Evolutionary conservation across 2,888 invertebrate species (phyloP).

Genomic region (Xanthia icteritia): DNA sequence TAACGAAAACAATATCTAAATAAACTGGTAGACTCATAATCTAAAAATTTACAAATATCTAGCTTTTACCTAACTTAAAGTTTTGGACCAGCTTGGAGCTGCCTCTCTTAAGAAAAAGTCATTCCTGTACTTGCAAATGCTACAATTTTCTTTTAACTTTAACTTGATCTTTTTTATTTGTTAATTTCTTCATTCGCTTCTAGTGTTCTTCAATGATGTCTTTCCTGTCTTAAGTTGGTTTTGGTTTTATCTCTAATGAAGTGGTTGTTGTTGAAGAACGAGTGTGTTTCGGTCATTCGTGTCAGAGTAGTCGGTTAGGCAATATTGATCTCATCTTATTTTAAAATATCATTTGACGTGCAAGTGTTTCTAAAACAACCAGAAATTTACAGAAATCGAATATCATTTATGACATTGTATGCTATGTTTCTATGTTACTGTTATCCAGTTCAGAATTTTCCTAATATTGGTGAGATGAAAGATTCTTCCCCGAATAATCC

Average conservation of each 20-base stretch:
- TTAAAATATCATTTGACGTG: not conserved
- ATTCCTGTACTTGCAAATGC: not conserved
- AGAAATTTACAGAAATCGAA: not conserved
- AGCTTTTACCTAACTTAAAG: not conserved
- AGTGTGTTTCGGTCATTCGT: not conserved
- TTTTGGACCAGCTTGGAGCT: not conserved
- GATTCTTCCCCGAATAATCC: slow-evolving; percentile 32
- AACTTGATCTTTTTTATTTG: not conserved
- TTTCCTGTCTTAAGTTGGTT: not conserved
- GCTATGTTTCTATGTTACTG: not conserved
- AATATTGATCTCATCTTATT: not conserved
- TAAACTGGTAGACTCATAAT: too few species aligned
- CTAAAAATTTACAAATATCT: not conserved
- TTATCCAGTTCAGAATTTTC: slow-evolving; percentile 5
- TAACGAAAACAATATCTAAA: too few species aligned
- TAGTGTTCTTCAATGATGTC: not conserved
- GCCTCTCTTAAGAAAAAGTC: not conserved
- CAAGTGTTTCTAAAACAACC: not conserved
- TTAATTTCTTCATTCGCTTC: not conserved
- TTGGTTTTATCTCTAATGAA: too few species aligned
- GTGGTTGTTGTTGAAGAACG: not conserved
- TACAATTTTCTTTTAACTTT: not conserved
- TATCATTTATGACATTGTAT: not conserved
- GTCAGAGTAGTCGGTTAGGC: not conserved
- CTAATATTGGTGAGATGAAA: slow-evolving; percentile 22